Evolutionary conservation across 2,797 vertebrate species (phyloP).

Genomic region (Labeo calbasu): DNA sequence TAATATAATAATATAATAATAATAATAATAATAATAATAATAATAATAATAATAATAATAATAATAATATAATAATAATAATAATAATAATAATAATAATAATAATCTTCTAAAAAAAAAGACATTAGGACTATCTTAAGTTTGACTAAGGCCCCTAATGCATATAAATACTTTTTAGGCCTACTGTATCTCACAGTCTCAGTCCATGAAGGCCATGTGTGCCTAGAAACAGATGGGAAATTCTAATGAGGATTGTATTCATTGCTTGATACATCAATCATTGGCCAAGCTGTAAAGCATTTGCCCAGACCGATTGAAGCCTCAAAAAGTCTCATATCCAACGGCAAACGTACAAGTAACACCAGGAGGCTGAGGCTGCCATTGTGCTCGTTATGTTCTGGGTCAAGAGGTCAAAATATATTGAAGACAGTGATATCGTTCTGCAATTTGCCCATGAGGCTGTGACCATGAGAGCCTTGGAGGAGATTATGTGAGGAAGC

Average conservation of each 20-base stretch:
- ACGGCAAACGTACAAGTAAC: not conserved
- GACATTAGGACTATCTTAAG: not conserved
- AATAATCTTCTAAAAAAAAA: not conserved
- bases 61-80: not conserved
- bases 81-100: not conserved
- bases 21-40: not conserved
- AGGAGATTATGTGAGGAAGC: not conserved
- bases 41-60: not conserved
- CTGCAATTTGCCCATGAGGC: not conserved
- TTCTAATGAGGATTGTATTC: not conserved
- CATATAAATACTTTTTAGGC: not conserved
- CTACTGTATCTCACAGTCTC: not conserved
- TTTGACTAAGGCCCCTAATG: not conserved
- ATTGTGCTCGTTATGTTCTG: not conserved
- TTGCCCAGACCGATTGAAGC: not conserved
- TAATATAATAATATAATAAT: not conserved
- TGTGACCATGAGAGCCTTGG: not conserved
- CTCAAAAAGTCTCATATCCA: not conserved
- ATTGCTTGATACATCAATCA: not conserved
- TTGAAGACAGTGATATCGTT: constrained; percentile 3
- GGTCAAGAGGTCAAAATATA: not conserved
- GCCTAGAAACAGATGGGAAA: constrained; percentile 10
- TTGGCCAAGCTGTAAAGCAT: constrained; percentile 15
- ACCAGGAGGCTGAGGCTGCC: not conserved
- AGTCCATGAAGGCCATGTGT: not conserved